A percentile compares a stretch with the other conserved stretches of the same genome.
These are phyloP conservation scores for Poeciliopsis occidentalis DNA, from an alignment of 2,113 vertebrate species.

Conservation along the genomic window DNA sequence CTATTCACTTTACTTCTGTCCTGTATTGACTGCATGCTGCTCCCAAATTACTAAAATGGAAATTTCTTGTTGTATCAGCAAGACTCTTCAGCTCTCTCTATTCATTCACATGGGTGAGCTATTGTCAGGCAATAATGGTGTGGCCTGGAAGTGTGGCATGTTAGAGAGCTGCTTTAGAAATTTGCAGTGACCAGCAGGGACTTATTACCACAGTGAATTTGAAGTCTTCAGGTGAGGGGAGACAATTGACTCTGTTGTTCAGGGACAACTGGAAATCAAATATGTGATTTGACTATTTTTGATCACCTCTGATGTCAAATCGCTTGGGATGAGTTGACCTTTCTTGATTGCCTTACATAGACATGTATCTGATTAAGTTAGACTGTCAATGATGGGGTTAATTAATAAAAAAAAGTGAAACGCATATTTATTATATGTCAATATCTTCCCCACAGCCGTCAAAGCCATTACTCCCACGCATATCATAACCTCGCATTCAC, in stretches of 20 bases:
- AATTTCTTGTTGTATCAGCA: conserved; percentile 55
- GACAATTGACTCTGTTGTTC: conserved; percentile 9
- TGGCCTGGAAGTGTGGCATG: conserved; percentile 41
- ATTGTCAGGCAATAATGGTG: conserved; percentile 25
- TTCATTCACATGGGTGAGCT: conserved; percentile 38
- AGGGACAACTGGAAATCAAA: conserved; percentile 3
- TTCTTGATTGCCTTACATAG: too few relatives aligned
- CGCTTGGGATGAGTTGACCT: neutral
- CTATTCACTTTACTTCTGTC: conserved; percentile 35
- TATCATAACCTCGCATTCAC: too few relatives aligned
- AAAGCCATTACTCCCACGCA: too few relatives aligned
- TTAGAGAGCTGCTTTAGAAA: conserved; percentile 12
- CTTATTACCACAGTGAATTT: conserved; percentile 19
- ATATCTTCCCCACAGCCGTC: neutral
- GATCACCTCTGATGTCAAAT: neutral
- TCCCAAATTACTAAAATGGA: conserved; percentile 36
- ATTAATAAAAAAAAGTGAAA: neutral
- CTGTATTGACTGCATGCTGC: conserved; percentile 42
- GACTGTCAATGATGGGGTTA: neutral
- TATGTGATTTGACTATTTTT: conserved; percentile 6
- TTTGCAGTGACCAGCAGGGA: conserved; percentile 17
- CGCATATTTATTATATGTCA: neutral
- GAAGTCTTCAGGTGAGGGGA: conserved; percentile 23
- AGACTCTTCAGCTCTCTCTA: neutral
- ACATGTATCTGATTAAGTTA: neutral